phyloP scores from a whole-genome alignment of 1,140 invertebrate species.

The Coboldia fuscipes region DNA sequence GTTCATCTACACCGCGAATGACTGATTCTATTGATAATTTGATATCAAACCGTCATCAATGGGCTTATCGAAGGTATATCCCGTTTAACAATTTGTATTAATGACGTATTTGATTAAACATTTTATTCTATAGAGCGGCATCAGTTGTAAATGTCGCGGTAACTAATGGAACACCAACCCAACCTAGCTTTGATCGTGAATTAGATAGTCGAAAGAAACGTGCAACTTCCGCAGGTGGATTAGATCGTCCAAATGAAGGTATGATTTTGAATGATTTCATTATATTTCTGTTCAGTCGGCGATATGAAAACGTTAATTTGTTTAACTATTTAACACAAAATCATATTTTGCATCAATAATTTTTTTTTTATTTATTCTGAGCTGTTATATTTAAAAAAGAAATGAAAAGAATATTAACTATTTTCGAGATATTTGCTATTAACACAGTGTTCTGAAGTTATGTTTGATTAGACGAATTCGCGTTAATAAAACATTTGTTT shows the following conservation, averaged over 20 bases:
- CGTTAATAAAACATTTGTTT: too few relatives aligned
- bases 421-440: not conserved
- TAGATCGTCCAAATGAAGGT: conserved; percentile 49
- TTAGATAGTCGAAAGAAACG: conserved; percentile 63
- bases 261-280: conserved; percentile 12
- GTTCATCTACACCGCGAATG: conserved; percentile 70
- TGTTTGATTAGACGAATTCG: too few relatives aligned
- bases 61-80: conserved; percentile 48
- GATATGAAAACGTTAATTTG: too few relatives aligned
- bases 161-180: conserved; percentile 48
- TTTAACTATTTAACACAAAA: too few relatives aligned
- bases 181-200: conserved; percentile 61
- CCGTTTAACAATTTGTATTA: too few relatives aligned
- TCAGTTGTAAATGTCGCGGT: conserved; percentile 59
- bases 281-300: too few relatives aligned
- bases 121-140: conserved; percentile 36
- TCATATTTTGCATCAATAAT: too few relatives aligned
- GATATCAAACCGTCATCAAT: conserved; percentile 37
- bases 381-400: not conserved
- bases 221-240: conserved; percentile 47
- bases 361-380: not conserved
- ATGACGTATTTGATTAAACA: not conserved
- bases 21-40: conserved; percentile 55
- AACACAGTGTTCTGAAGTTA: not conserved
- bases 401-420: not conserved